These are phyloP conservation scores for Rhyacophila brunnea DNA, from an alignment of 1,140 invertebrate species.

Conservation along the genomic window DNA sequence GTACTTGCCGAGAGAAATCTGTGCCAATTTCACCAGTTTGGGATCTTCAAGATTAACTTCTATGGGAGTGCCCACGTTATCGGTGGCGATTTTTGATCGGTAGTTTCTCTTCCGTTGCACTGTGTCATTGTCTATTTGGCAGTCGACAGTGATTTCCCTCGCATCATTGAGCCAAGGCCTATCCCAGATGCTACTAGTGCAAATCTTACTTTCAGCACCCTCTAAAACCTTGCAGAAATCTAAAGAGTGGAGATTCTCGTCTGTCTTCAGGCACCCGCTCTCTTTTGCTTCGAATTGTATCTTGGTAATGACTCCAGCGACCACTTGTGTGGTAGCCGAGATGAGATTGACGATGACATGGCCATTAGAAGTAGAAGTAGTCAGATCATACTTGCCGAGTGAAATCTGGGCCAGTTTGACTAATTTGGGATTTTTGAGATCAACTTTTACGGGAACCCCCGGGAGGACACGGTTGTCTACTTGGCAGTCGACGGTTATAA, in stretches of 20 bases:
- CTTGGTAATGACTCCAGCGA: slow-evolving; percentile 32
- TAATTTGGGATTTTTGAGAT: slow-evolving; percentile 34
- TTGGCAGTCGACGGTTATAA: no score
- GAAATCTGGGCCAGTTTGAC: slow-evolving; percentile 39
- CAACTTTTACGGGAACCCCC: no score
- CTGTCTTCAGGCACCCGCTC: slow-evolving; percentile 47
- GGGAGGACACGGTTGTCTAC: no score
- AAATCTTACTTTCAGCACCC: slow-evolving; percentile 47
- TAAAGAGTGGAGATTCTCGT: slow-evolving; percentile 41
- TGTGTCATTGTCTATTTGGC: slow-evolving; percentile 44
- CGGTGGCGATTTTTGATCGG: slow-evolving; percentile 22
- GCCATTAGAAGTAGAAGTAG: slow-evolving; percentile 22
- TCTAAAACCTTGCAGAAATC: slow-evolving; percentile 37
- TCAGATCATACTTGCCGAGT: slow-evolving; percentile 37
- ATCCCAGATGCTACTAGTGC: slow-evolving; percentile 59
- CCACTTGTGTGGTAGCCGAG: slow-evolving; percentile 37
- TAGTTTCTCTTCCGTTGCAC: slow-evolving; percentile 2
- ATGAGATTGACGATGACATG: slow-evolving; percentile 41
- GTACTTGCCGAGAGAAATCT: slow-evolving; percentile 45
- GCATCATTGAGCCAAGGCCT: slow-evolving; percentile 60
- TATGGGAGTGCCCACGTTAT: background rate
- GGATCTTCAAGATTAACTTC: slow-evolving; percentile 7
- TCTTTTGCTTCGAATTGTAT: slow-evolving; percentile 46
- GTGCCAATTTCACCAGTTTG: slow-evolving; percentile 39
- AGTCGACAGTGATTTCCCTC: slow-evolving; percentile 51